Evolutionary conservation across 2,113 vertebrate species (phyloP).

Genomic region (Sinocyclocheilus rhinocerous): DNA sequence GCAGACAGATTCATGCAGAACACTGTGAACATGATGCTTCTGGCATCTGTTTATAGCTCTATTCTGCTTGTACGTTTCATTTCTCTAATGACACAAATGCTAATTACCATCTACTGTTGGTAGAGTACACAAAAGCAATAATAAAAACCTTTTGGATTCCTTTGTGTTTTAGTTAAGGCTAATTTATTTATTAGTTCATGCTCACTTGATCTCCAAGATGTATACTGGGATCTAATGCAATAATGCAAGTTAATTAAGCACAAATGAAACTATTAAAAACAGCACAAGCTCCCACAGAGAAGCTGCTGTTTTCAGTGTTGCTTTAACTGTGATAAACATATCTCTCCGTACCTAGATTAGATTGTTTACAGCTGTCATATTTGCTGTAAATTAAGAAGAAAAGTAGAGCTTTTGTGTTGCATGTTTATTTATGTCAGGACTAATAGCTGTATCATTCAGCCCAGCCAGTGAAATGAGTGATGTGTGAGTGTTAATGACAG

Average conservation of each 20-base stretch:
- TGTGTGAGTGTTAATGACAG: slow-evolving; percentile 3
- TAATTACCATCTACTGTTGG: not conserved
- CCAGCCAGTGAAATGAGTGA: not conserved
- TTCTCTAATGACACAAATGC: not conserved
- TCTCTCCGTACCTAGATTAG: not conserved
- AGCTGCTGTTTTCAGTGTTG: not conserved
- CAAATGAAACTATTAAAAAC: not conserved
- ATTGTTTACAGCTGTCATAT: slow-evolving; percentile 6
- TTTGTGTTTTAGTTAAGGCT: not conserved
- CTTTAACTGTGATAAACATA: not conserved
- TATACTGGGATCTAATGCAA: not conserved
- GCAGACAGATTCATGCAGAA: not conserved
- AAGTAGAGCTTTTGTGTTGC: not conserved
- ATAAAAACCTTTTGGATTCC: not conserved
- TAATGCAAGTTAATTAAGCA: slow-evolving; percentile 1
- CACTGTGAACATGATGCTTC: not conserved
- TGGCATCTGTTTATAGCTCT: not conserved
- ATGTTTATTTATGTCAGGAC: slow-evolving; percentile 14
- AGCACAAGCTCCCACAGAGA: not conserved
- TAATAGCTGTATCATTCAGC: not conserved
- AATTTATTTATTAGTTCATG: not conserved
- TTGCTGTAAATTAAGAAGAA: slow-evolving; percentile 7
- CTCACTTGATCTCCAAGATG: not conserved
- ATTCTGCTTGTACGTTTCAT: not conserved
- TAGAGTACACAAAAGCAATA: not conserved